Conservation (phyloP, 1,140 invertebrate genomes). For the Lamellibrachia luymesi region DNA sequence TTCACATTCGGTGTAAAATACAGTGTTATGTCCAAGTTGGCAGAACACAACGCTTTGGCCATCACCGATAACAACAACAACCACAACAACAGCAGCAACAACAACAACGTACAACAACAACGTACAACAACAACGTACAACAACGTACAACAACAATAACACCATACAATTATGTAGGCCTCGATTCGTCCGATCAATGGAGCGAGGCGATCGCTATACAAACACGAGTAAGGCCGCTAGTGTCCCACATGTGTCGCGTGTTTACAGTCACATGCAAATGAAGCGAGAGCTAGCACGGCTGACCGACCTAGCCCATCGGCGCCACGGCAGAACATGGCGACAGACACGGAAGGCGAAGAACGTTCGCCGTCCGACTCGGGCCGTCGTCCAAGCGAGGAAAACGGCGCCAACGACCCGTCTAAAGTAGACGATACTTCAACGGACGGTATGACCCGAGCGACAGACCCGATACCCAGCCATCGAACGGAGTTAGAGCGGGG, state of each 20-base stretch:
- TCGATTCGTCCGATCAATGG: not conserved
- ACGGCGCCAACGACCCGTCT: not conserved
- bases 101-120: not conserved
- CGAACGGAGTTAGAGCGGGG: no score
- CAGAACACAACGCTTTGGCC: no score
- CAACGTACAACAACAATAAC: not conserved
- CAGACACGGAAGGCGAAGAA: not conserved
- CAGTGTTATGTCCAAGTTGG: not conserved
- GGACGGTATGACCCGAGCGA: not conserved
- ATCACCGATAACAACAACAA: no score
- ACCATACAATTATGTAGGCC: not conserved
- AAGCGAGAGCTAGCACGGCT: not conserved
- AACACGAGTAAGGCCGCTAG: not conserved
- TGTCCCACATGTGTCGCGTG: not conserved
- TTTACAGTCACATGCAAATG: conserved; percentile 5
- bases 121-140: not conserved
- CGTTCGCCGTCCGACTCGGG: not conserved
- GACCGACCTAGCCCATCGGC: not conserved
- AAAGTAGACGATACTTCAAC: not conserved
- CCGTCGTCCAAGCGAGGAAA: not conserved
- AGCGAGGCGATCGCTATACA: not conserved
- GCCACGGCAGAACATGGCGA: not conserved
- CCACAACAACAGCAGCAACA: not conserved
- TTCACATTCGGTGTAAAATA: not conserved
- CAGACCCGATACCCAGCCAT: no score